Conservation (phyloP, 37 sponge, comb jelly and placozoan genomes). For the Diacarnus erythraeanus region DNA sequence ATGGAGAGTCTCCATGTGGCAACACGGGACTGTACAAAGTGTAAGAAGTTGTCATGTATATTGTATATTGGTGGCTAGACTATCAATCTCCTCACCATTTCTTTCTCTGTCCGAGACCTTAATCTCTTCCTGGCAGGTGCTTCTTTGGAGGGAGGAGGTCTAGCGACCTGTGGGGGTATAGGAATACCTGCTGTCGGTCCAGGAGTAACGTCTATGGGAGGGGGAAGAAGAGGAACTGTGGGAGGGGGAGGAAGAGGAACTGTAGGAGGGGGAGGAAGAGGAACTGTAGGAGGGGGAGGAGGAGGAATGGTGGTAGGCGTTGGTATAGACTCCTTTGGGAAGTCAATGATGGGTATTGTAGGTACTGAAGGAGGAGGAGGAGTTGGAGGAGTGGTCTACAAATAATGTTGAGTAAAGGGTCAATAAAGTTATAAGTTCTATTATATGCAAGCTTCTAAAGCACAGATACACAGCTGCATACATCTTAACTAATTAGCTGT, state of each 20-base stretch:
- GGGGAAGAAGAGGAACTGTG: background rate
- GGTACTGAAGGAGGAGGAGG: no score
- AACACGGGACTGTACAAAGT: conserved; percentile 13
- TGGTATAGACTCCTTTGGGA: no score
- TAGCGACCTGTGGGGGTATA: background rate
- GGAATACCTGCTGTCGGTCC: background rate
- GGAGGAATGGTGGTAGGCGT: conserved; percentile 14
- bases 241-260: conserved; percentile 11
- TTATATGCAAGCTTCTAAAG: no score
- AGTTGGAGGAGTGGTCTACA: no score
- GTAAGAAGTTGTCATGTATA: background rate
- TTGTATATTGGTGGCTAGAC: background rate
- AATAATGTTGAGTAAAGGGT: no score
- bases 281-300: background rate
- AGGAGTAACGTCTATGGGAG: background rate
- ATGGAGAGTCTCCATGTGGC: conserved; percentile 17
- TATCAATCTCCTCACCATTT: no score
- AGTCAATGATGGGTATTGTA: no score
- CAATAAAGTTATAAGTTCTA: no score
- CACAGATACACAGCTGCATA: no score
- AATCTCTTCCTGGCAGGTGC: background rate
- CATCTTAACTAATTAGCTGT: no score
- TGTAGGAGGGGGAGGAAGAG: background rate
- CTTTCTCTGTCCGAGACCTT: conserved; percentile 24
- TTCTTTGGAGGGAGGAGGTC: no score